Base-by-base conservation (phyloP, 2,113 vertebrate genomes). In the Ancistrus triradiatus region DNA sequence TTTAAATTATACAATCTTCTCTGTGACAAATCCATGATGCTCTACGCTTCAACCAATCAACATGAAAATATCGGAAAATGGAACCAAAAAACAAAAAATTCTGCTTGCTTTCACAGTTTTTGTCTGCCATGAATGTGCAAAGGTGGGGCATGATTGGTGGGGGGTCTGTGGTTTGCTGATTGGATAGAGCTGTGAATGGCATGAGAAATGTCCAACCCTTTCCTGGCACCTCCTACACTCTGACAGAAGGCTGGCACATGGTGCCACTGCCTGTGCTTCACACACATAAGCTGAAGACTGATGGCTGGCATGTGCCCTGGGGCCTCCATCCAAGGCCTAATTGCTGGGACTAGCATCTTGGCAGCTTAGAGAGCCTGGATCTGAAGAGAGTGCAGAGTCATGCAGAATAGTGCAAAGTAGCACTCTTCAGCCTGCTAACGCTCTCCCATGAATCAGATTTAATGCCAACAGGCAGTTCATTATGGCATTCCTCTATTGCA, bases 331-430 rank as follows among this genome's bases (percentile, higher is more conserved):
- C 83, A 86, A 82, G 74, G 67, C 58, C 55, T 83, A 87, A 83
- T 76, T 72, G 77, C 71, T 72, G 73, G 80, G 79, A 83, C 83
- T 75, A 83, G 81, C 77, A 59, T 69, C 66, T 77, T 76, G 78
- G 71, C 64, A 46, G 13, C 38, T 52, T 53, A 3, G 15, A 21
- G 53, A 21, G 28, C 25, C 6, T 25, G 37, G 44, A 33, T 44
- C 48, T 62, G 35, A 38, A 35, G 57, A 28, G 65, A 50, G 15
- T 44, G 62, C 67, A 69, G 68, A 63, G 69, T 51, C 49, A 44
- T 70, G 60, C 42, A 25, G 53, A 51, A 61, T 65, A 19, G 51
- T 42, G 43, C 2, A 27, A 63, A 60, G 59, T n/a, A 28, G 67
- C 15, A 55, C 69, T 48, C 71, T 24, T 11, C 51, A 56, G 43